Evolutionary conservation across 2,113 vertebrate genomes (phyloP).

Genomic region (Stictonetta naevosa): DNA sequence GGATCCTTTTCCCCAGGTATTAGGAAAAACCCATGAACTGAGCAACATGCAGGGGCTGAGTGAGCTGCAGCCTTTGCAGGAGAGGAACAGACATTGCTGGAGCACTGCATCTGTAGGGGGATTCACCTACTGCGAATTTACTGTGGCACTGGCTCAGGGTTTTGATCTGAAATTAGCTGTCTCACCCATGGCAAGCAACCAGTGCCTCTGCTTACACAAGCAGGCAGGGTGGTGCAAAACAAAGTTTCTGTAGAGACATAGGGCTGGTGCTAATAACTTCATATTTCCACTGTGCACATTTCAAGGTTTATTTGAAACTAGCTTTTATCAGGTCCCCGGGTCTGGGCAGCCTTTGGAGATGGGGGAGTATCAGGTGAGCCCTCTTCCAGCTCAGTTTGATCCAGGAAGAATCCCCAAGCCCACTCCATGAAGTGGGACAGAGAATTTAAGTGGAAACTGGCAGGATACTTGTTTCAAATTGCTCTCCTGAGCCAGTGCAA

Average conservation of each 20-base stretch:
- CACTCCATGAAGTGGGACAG: not conserved
- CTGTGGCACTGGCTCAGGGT: not conserved
- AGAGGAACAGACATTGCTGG: not conserved
- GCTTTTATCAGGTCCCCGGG: not conserved
- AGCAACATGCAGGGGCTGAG: not conserved
- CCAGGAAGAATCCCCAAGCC: not conserved
- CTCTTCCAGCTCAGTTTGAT: accelerated
- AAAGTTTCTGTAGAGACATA: not conserved
- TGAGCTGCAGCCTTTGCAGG: accelerated
- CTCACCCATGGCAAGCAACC: not conserved
- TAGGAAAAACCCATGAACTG: not conserved
- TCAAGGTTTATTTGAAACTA: not conserved
- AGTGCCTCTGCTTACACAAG: not conserved
- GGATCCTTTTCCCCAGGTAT: not conserved
- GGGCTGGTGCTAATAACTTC: not conserved
- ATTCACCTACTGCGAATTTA: not conserved
- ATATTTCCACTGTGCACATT: not conserved
- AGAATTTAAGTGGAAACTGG: not conserved
- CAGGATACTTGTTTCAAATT: not conserved
- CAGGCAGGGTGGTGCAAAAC: not conserved
- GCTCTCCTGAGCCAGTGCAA: not conserved
- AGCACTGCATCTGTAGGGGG: accelerated
- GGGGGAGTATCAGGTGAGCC: too few species aligned
- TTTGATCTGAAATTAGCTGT: not conserved
- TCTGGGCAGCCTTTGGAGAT: not conserved